Evolutionary conservation across 2,113 vertebrate species (phyloP).

Genomic region (Solea senegalensis): DNA sequence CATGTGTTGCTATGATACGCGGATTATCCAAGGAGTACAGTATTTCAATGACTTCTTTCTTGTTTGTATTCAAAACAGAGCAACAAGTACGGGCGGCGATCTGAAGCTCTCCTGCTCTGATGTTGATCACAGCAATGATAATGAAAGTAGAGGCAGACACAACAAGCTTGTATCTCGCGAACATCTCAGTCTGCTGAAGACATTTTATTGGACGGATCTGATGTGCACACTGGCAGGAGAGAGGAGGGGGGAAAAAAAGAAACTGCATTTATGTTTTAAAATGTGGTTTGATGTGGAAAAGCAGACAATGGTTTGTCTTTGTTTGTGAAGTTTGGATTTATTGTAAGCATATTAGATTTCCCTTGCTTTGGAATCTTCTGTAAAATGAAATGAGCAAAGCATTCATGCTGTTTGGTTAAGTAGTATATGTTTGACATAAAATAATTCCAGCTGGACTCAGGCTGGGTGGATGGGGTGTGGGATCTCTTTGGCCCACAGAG

Average conservation of each 20-base stretch:
- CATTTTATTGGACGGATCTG: background rate
- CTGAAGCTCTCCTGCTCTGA: background rate
- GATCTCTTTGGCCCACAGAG: constrained; percentile 8
- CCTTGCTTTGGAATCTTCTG: no score
- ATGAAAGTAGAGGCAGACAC: constrained; percentile 38
- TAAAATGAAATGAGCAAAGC: background rate
- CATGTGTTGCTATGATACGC: constrained; percentile 4
- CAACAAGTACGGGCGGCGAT: background rate
- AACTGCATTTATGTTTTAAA: constrained; percentile 13
- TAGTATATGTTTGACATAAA: background rate
- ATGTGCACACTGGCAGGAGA: no score
- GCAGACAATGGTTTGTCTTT: no score
- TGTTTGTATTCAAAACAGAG: background rate
- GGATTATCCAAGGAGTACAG: background rate
- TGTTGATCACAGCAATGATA: constrained; percentile 7
- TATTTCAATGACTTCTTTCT: background rate
- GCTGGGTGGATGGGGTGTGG: constrained; percentile 40
- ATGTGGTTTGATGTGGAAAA: constrained; percentile 17
- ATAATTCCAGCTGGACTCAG: background rate
- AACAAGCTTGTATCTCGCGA: constrained; percentile 44
- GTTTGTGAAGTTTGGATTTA: no score
- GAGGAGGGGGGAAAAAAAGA: constrained; percentile 11
- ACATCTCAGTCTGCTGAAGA: constrained; percentile 17
- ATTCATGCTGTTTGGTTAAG: background rate
- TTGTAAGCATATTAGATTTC: no score